Percentiles rank a stretch among this genome's conserved stretches.
phyloP scores from a whole-genome alignment of 2,113 vertebrate genomes.

The Chaenocephalus aceratus region DNA sequence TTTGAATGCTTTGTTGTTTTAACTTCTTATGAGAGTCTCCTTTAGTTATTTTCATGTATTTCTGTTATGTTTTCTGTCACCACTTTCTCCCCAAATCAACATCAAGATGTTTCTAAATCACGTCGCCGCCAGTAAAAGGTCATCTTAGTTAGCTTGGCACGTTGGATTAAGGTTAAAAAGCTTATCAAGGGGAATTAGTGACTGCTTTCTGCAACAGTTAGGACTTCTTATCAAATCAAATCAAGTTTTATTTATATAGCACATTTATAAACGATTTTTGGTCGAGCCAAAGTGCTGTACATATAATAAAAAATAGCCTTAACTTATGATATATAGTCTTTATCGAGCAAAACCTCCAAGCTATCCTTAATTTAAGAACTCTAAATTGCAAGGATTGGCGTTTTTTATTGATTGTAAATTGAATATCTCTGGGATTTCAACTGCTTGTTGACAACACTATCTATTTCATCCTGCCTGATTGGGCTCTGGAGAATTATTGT shows the following conservation, averaged over 20 bases:
- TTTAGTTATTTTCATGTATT: background rate
- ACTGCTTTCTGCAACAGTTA: background rate
- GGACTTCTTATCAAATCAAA: background rate
- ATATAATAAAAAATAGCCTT: too few relatives aligned
- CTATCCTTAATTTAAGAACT: background rate
- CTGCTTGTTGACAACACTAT: background rate
- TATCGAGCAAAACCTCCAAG: too few relatives aligned
- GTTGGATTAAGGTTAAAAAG: slow-evolving; percentile 22
- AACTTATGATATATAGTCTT: background rate
- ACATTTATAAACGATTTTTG: too few relatives aligned
- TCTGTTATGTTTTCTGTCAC: background rate
- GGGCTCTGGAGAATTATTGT: too few relatives aligned
- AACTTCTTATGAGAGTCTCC: background rate
- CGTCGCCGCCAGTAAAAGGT: background rate
- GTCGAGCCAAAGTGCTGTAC: too few relatives aligned
- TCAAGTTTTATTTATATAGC: too few relatives aligned
- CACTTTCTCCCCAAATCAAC: background rate
- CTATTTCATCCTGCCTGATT: background rate
- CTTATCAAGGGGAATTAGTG: background rate
- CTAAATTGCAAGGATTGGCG: background rate
- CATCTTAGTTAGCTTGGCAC: background rate
- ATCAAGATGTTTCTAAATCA: background rate
- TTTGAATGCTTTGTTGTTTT: background rate
- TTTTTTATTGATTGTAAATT: background rate
- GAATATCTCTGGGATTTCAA: background rate